phyloP scores from a whole-genome alignment of 2,888 invertebrate genomes.

The Coremacera marginata region DNA sequence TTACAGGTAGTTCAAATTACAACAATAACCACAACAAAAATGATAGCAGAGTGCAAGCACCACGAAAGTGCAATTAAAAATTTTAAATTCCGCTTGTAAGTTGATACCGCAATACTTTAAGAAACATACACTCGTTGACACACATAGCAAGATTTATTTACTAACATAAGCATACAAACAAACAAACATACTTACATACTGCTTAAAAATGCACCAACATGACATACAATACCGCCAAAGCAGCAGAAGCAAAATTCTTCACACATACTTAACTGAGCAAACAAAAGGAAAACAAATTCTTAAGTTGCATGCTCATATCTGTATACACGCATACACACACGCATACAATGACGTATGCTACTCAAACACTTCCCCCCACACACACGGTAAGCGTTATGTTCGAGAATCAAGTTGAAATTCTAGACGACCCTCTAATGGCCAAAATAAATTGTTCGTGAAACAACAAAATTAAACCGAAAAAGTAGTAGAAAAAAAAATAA shows the following conservation, averaged over 20 bases:
- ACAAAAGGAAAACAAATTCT: slow-evolving; percentile 54
- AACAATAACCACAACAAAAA: slow-evolving; percentile 44
- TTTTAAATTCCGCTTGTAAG: slow-evolving; percentile 63
- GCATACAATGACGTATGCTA: neutral
- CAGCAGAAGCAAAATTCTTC: slow-evolving; percentile 51
- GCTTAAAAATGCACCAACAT: neutral
- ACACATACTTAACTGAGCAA: slow-evolving; percentile 26
- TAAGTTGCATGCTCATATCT: slow-evolving; percentile 28
- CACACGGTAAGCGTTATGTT: neutral
- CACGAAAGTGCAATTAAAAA: slow-evolving; percentile 62
- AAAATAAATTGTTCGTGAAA: slow-evolving; percentile 62
- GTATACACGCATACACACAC: slow-evolving; percentile 25
- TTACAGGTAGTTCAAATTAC: too few species aligned
- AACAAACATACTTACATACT: slow-evolving; percentile 21
- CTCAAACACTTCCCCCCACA: slow-evolving; percentile 20
- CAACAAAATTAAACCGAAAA: slow-evolving; percentile 53
- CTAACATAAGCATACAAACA: slow-evolving; percentile 23
- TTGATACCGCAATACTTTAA: slow-evolving; percentile 54
- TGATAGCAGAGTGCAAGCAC: slow-evolving; percentile 3
- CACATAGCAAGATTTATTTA: slow-evolving; percentile 31
- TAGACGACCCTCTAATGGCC: slow-evolving; percentile 63
- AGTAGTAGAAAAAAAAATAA: neutral
- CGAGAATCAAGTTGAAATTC: slow-evolving; percentile 54
- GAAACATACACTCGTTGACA: slow-evolving; percentile 30
- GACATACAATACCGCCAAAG: slow-evolving; percentile 21